A percentile compares a stretch with the other conserved stretches of the same genome.
Conservation (phyloP, 2,888 invertebrate species). For the Lepidochrysops patricia region DNA sequence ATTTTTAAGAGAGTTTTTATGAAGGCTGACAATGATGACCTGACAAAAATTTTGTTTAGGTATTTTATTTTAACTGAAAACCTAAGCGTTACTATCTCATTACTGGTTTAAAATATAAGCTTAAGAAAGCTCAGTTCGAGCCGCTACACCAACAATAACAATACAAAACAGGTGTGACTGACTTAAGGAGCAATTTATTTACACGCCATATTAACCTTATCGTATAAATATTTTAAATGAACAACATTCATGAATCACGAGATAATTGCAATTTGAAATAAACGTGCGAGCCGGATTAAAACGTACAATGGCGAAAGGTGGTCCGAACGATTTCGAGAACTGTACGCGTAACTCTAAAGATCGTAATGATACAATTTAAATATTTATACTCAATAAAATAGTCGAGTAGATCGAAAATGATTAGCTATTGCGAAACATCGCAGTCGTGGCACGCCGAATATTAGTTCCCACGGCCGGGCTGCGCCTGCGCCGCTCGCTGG, state of each 20-base stretch:
- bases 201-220: not conserved
- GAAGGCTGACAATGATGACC: too few species aligned
- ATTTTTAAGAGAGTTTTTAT: not conserved
- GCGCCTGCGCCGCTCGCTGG: slow-evolving; percentile 34
- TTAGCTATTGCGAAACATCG: slow-evolving; percentile 61
- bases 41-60: too few species aligned
- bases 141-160: not conserved
- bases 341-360: slow-evolving; percentile 5
- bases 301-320: slow-evolving; percentile 12
- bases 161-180: slow-evolving; percentile 1
- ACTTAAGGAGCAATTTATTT: not conserved
- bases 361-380: slow-evolving; percentile 19
- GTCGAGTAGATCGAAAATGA: slow-evolving; percentile 35
- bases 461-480: slow-evolving; percentile 63
- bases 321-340: not conserved
- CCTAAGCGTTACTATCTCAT: too few species aligned
- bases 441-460: slow-evolving; percentile 47
- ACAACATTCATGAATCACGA: slow-evolving; percentile 8
- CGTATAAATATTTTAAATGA: not conserved
- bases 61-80: too few species aligned
- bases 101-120: not conserved
- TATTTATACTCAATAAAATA: slow-evolving; percentile 20
- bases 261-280: slow-evolving; percentile 12
- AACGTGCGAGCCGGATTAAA: slow-evolving; percentile 11
- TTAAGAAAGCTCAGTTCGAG: too few species aligned